Conservation (phyloP, 2,113 vertebrate genomes). For the Pelusios castaneus region DNA sequence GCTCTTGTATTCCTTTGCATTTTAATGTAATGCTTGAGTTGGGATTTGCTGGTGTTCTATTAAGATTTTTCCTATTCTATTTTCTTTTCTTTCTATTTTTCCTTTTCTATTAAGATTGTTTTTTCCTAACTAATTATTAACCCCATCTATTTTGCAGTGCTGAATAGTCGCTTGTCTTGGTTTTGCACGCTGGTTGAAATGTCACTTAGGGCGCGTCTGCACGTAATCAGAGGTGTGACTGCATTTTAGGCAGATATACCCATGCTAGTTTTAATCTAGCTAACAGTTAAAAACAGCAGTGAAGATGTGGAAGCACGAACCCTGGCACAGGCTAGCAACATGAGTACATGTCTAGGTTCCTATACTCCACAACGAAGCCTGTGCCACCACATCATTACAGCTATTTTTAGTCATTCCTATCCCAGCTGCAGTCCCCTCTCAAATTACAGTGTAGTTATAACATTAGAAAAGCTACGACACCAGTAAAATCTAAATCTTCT, state of each 20-base stretch:
- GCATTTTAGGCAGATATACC: background rate
- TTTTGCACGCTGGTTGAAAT: background rate
- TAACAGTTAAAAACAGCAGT: background rate
- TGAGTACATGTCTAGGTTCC: background rate
- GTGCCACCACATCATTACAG: background rate
- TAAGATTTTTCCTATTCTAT: too few relatives aligned
- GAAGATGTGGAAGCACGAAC: background rate
- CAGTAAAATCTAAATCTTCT: background rate
- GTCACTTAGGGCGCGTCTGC: background rate
- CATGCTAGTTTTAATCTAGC: background rate
- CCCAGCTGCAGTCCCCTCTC: background rate
- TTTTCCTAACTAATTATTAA: background rate
- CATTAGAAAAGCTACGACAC: background rate
- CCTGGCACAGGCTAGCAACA: background rate
- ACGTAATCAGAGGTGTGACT: background rate
- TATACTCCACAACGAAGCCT: background rate
- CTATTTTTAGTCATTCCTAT: too few relatives aligned
- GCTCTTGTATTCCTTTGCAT: background rate
- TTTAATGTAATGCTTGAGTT: background rate
- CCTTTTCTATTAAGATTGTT: background rate
- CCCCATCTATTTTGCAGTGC: accelerated
- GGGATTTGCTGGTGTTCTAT: background rate
- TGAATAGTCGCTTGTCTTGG: background rate
- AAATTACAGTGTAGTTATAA: background rate
- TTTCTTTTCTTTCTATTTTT: too few relatives aligned